These are phyloP conservation scores for Accipiter cooperii DNA, from an alignment of 2,113 vertebrate genomes.

Conservation along the genomic window DNA sequence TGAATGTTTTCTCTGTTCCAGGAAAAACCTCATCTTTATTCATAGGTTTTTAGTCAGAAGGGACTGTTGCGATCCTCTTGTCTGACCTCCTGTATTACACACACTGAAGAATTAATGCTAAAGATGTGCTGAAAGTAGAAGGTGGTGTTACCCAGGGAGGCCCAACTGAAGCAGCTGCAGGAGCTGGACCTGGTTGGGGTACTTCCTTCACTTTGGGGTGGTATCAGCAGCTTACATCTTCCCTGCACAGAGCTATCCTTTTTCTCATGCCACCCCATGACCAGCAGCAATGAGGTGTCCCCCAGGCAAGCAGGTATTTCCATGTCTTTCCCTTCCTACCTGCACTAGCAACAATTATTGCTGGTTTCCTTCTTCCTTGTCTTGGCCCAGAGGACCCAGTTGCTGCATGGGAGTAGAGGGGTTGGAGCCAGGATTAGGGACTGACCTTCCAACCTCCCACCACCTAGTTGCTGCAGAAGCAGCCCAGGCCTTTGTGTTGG, in stretches of 20 bases:
- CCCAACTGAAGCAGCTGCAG: not conserved
- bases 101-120: not conserved
- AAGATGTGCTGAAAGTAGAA: not conserved
- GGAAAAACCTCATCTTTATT: not conserved
- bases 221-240: not conserved
- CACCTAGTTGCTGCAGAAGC: not conserved
- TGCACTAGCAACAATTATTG: not conserved
- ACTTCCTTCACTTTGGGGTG: not conserved
- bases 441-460: not conserved
- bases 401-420: not conserved
- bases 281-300: not conserved
- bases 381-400: not conserved
- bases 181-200: not conserved
- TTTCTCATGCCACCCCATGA: not conserved
- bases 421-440: not conserved
- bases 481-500: not conserved
- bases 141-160: not conserved
- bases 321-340: not conserved
- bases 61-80: not conserved
- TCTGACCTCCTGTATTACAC: not conserved
- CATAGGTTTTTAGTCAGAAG: not conserved
- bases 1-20: not conserved
- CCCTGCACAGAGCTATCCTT: not conserved
- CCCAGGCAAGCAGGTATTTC: not conserved
- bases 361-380: not conserved